Base-by-base conservation (phyloP, 2,888 invertebrate species). In the Hypselothyrea guttata region DNA sequence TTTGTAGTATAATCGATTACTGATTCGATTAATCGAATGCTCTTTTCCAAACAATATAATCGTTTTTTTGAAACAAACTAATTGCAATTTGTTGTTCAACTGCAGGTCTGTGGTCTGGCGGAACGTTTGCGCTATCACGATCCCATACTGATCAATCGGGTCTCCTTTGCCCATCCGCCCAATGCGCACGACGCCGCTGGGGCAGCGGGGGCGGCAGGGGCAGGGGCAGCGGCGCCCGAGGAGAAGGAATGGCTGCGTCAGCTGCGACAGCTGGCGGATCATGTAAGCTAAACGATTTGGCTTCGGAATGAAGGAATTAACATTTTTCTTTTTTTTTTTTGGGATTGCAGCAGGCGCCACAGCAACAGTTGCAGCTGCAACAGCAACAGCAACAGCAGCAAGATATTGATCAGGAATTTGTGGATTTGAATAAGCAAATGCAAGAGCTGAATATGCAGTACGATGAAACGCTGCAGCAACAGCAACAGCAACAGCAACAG, bases 51-150 rank as follows among this genome's bases (percentile, higher is more conserved):
- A n/a, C n/a, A n/a, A n/a, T n/a, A n/a, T n/a, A n/a, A n/a, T n/a
- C 22, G 7, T 22, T 22, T 22, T 22, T 4, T 7, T 22, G 7
- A 22, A 22, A 22, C 22, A 4, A 22, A 4, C 22, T 3, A 3
- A 22, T 22, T 49, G 2, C n/a, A n/a, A n/a, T 31, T 45, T 18
- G 28, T 18, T 9, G 18, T 30, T 31, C 15, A n/a, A n/a, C 5
- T 22, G 7, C 27, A 91, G 87, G 88, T 91, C 40, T 91, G 91
- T 61, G 88, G 89, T 70, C 86, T 93, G 73, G 92, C 92, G 13
- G 91, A 91, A 86, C 92, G 93, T 60, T 90, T 96, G 66, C 94
- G 94, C 88, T 94, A 93, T 88, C 92, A 93, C 79, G 96, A 96
- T 89, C 93, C 93, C 11, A 88, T 89, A 13, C 69, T 90, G 42